Conservation (phyloP, 2,113 vertebrate species). For the Prunella himalayana region DNA sequence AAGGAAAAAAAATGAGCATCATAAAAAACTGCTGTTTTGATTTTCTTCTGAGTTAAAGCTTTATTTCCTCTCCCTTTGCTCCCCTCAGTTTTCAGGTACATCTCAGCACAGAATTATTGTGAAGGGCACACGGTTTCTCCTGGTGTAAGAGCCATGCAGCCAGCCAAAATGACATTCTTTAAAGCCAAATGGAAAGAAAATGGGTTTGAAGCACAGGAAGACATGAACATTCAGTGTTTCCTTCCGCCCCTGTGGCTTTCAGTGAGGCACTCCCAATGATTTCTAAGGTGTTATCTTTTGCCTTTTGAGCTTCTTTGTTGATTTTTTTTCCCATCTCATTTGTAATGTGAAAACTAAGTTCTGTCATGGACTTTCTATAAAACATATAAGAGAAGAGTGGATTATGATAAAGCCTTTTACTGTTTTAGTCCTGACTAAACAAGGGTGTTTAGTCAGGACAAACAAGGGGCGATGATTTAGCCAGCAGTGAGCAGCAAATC, state of each 20-base stretch:
- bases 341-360: neutral
- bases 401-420: neutral
- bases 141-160: neutral
- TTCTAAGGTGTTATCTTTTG: constrained; percentile 6
- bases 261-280: neutral
- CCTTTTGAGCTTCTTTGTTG: neutral
- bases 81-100: neutral
- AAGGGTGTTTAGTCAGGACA: neutral
- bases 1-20: neutral
- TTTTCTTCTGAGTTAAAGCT: neutral
- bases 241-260: neutral
- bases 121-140: neutral
- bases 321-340: neutral
- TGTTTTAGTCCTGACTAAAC: neutral
- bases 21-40: neutral
- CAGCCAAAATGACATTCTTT: neutral
- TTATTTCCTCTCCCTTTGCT: neutral
- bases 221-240: neutral
- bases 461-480: neutral
- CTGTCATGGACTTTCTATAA: neutral
- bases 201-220: neutral
- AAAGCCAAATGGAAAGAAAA: constrained; percentile 7
- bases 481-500: neutral
- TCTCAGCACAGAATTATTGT: neutral
- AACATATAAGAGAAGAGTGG: neutral